Base-by-base conservation (phyloP, 1,140 invertebrate genomes). In the Araneus ventricosus region DNA sequence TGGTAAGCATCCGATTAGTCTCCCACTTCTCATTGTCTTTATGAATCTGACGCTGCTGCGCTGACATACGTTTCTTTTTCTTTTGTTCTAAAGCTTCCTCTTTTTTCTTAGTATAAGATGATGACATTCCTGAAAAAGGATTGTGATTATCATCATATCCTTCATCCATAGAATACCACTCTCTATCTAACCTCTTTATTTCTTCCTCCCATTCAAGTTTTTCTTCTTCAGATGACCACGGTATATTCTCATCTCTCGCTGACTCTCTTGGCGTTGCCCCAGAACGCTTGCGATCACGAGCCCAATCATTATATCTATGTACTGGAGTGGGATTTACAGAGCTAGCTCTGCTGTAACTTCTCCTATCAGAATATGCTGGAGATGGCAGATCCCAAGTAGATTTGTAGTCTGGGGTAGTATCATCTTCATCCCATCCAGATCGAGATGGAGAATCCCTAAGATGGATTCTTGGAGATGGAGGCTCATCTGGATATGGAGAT, bases 21-120 rank as follows among this genome's bases (percentile, higher is more conserved):
- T 99, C 99, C 99, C 99, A 99, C 61, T 99, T 96, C 95, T 99
- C 99, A 95, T 99, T 99, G 95, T 99, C 99, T 95, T 98, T 99
- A 95, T 99, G 95, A 97, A 96, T 99, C 96, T 99, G 99, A 85
- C 98, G 96, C 94, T 99, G 97, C 95, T 99, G 98, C 0, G 98
- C 99, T 7, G 98, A 99, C 95, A 99, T 97, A 79, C 98, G 97
- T 95, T 99, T 94, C 93, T 98, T 98, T 88, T 98, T 97, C 95
- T 99, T 97, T 94, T 98, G 97, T 95, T 99, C 98, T 45, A 99
- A 95, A 94, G 99, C 98, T 95, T 98, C 97, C 95, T 99, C 98
- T 94, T 99, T 99, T 94, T 98, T 98, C 61, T 97, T 97, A 0
- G 98, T 97, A 95, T 99, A 99, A 63, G 99, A 98, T 37, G 98